Percentiles rank a stretch among this genome's conserved stretches.
These are phyloP conservation scores for Tridacna crocea DNA, from an alignment of 2,888 invertebrate species.

Conservation along the genomic window DNA sequence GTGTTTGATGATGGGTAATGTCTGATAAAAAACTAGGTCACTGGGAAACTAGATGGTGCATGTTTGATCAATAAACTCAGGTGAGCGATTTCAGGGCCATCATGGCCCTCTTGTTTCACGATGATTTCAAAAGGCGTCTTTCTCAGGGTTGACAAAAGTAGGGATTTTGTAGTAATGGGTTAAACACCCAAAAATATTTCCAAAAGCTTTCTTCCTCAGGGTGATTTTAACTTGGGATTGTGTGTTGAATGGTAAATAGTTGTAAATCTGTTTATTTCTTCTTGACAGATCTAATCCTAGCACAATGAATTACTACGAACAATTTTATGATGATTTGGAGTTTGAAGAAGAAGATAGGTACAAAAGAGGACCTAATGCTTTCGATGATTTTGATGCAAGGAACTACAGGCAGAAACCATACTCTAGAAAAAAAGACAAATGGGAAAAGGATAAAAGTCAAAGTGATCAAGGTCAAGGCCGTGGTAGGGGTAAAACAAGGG, in stretches of 20 bases:
- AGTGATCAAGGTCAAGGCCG: constrained; percentile 68
- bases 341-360: constrained; percentile 39
- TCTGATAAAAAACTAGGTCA: no score
- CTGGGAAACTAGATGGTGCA: no score
- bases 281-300: background rate
- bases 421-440: background rate
- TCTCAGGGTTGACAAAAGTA: no score
- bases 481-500: constrained; percentile 87
- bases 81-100: no score
- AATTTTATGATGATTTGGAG: constrained; percentile 59
- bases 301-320: constrained; percentile 59
- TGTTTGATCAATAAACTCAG: no score
- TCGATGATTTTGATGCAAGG: constrained; percentile 16
- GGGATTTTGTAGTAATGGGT: no score
- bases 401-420: constrained; percentile 19
- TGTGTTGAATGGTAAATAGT: background rate
- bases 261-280: background rate
- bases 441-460: background rate
- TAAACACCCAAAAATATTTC: no score
- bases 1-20: no score
- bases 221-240: no score
- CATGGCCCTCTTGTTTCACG: no score
- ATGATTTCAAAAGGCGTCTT: no score
- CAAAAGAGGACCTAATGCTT: background rate
- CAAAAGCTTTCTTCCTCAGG: no score